Evolutionary conservation across 2,113 vertebrate genomes (phyloP), one percentile per base, ranked within the genome.

Genomic region (Cygnus atratus): DNA sequence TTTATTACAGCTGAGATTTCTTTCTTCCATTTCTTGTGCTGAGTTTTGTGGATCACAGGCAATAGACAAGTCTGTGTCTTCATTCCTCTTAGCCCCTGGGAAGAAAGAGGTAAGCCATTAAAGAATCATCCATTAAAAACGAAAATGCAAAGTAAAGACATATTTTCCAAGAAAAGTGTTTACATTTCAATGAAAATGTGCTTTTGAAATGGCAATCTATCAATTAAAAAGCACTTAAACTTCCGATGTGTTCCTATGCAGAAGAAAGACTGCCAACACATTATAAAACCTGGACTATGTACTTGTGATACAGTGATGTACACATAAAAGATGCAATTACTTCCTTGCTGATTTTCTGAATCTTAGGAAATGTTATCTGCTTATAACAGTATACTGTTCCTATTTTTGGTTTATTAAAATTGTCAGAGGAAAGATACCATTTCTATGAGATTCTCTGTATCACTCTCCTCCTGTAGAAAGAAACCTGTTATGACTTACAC

Each of bases 191-290:
- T 16, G 31, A 88, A 94, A 74, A 75, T 58, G 14, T 65, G 62
- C 16, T 87, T 95, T 82, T 61, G 35, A 92, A 95, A 92, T 48
- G 33, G 22, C 26, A 72, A 84, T 84, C 70, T 88, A 88, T 92
- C 44, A 65, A 16, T 82, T 37, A 86, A 84, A 93, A 94, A 15
- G 0, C 13, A 67, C 37, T 96, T 88, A 77, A 80, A 59, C 63
- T 59, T 72, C 65, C 22, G 72, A 9, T 61, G 48, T 72, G 29
- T 52, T 92, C 81, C 81, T 78, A 78, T 28, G 73, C 35, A 79
- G 54, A 78, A 84, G 70, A 46, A 91, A 91, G 75, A 72, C 19
- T 46, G 52, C 52, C 57, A 90, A 84, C 26, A 44, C 33, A 44
- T 61, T 57, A 31, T 67, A 87, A 94, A 88, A 26, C 35, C 24